Evolutionary conservation across 2,113 vertebrate genomes (phyloP), one percentile per base, ranked within the genome.

Genomic region (Gnathonemus longibarbis): DNA sequence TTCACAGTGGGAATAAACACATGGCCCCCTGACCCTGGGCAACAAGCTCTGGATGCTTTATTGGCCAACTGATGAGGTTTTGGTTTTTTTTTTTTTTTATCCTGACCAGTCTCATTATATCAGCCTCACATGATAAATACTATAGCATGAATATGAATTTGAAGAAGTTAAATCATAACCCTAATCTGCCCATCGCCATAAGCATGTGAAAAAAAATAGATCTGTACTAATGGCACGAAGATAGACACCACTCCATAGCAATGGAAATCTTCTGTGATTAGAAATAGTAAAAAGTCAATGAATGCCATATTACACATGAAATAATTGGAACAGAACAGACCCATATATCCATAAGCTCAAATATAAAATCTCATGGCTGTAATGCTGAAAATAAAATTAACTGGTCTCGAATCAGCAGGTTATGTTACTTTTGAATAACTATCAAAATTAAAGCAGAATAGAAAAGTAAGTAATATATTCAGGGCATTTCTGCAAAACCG

Each of bases 1-100:
- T 70, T 91, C 91, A 89, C 74, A 31, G 88, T 46, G n/a, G 48
- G 87, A 91, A 88, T 50, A 87, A 88, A 90, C 66, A 31, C 90
- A 85, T 48, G 50, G 89, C 90, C 90, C 87, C 90, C 89, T 77
- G 74, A 80, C 74, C 35, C 70, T 84, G 74, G 53, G 52, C 88
- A 91, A 89, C 85, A 91, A 70, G 85, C 49, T 87, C 85, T 53
- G 48, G 27, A 35, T 21, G 19, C 53, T 56, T 39, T 53, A 87
- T 31, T 31, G 84, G 84, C 48, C 46, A 15, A 2, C n/a, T 86
- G 48, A 27, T 83, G 48, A 15, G 84, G n/a, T 48, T 86, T 5
- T 27, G n/a, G 13, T 50, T 86, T 52, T 5, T 13, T 86, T 52
- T 5, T 13, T 86, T 9, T 48, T 48, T 15, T 1, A 48, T 27